These are phyloP conservation scores for Molossus molossus DNA, from an alignment of 2,797 vertebrate species.

Conservation along the genomic window DNA sequence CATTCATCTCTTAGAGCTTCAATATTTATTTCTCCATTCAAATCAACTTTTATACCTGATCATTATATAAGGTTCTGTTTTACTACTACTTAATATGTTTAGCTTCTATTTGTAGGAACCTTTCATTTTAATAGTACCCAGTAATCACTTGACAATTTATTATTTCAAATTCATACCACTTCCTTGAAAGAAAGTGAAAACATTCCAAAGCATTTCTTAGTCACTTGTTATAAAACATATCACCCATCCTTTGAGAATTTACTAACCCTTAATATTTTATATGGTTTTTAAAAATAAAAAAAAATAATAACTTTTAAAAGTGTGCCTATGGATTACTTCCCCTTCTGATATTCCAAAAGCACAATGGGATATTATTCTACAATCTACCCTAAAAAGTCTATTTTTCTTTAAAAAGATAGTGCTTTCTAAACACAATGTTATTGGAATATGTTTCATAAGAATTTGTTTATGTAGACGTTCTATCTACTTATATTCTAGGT, in stretches of 20 bases:
- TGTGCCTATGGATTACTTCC: constrained; percentile 60
- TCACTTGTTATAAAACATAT: constrained; percentile 46
- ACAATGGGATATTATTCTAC: constrained; percentile 61
- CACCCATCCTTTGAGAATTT: constrained; percentile 43
- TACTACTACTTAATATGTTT: constrained; percentile 38
- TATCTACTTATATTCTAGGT: neutral
- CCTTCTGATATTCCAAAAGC: constrained; percentile 61
- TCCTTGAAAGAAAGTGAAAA: constrained; percentile 69
- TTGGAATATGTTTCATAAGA: constrained; percentile 71
- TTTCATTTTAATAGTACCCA: constrained; percentile 62
- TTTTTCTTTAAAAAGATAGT: constrained; percentile 72
- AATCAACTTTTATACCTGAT: constrained; percentile 71
- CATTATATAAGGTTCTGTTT: constrained; percentile 47
- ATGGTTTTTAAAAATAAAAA: constrained; percentile 53
- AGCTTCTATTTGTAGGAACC: constrained; percentile 47
- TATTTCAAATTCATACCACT: constrained; percentile 63
- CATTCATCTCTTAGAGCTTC: constrained; percentile 65
- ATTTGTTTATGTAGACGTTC: constrained; percentile 70
- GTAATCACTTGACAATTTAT: constrained; percentile 73
- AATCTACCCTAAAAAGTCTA: constrained; percentile 55
- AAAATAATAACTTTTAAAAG: constrained; percentile 42
- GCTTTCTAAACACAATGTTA: constrained; percentile 70
- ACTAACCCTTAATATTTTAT: constrained; percentile 47
- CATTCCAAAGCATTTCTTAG: constrained; percentile 43
- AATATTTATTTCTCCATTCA: constrained; percentile 54